Conservation (phyloP, 2,113 vertebrate genomes). For the Dasyornis broadbenti region DNA sequence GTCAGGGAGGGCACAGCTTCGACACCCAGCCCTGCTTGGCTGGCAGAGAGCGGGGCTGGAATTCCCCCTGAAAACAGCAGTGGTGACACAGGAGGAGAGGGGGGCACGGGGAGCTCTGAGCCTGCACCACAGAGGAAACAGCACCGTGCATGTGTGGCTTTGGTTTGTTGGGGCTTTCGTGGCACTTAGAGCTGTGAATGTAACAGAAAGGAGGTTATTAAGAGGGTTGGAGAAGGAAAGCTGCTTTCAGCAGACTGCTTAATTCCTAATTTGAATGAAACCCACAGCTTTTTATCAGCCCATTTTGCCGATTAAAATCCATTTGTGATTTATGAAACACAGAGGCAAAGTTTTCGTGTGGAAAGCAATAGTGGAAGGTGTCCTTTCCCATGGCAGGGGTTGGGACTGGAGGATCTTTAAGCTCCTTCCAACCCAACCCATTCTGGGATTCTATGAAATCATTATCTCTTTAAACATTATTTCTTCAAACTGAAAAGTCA, state of each 20-base stretch:
- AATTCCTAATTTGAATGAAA: background rate
- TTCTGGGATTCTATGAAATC: background rate
- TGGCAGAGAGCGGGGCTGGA: background rate
- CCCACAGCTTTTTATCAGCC: accelerated
- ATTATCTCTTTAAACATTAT: background rate
- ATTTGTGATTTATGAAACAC: background rate
- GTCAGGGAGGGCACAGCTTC: accelerated
- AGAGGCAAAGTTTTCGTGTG: background rate
- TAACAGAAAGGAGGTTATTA: background rate
- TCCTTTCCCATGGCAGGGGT: background rate
- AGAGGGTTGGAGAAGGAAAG: background rate
- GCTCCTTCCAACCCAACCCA: background rate
- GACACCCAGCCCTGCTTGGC: background rate
- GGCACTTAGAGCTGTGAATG: background rate
- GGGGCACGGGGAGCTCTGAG: accelerated
- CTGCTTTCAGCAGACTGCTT: background rate
- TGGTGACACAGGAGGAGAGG: background rate
- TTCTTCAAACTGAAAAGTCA: background rate
- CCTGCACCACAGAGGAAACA: background rate
- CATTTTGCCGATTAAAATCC: background rate
- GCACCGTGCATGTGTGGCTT: accelerated
- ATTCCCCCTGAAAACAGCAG: background rate
- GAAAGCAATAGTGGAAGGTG: background rate
- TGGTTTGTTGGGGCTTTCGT: accelerated
- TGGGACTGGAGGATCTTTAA: background rate